Conservation (phyloP, 1,140 invertebrate genomes). For the Drosophila simulans region DNA sequence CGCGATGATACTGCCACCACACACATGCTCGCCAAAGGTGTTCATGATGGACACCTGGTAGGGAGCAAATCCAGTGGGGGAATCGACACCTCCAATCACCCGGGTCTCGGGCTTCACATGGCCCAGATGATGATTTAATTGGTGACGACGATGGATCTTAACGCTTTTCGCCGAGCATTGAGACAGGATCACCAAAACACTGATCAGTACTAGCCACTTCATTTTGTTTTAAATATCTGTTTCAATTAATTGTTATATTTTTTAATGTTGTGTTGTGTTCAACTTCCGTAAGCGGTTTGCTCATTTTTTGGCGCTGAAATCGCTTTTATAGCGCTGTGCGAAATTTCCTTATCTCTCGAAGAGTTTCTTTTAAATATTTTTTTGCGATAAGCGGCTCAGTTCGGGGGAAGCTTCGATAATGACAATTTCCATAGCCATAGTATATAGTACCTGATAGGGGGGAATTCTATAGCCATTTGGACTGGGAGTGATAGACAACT, state of each 20-base stretch:
- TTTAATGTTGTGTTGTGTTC: conserved; percentile 21
- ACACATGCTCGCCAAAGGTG: conserved; percentile 78
- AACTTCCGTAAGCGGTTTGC: conserved; percentile 51
- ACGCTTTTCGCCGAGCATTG: conserved; percentile 35
- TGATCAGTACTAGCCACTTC: conserved; percentile 39
- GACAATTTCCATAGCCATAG: conserved; percentile 66
- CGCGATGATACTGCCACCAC: conserved; percentile 84
- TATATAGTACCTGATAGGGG: conserved; percentile 39
- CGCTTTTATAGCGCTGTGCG: conserved; percentile 56
- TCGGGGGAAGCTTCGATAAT: conserved; percentile 65
- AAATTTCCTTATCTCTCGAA: conserved; percentile 49
- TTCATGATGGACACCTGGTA: conserved; percentile 85
- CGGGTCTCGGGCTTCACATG: conserved; percentile 54
- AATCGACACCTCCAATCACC: conserved; percentile 84
- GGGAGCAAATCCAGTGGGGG: conserved; percentile 78
- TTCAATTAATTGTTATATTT: neutral
- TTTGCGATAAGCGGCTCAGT: conserved; percentile 50
- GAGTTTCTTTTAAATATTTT: conserved; percentile 56
- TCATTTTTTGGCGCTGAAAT: conserved; percentile 7
- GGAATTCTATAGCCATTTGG: conserved; percentile 17
- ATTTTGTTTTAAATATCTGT: conserved; percentile 24
- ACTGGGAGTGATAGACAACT: conserved; percentile 4
- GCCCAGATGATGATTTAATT: conserved; percentile 40
- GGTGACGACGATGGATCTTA: conserved; percentile 1
- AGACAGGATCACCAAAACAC: conserved; percentile 25